phyloP scores from a whole-genome alignment of 2,113 vertebrate species.

The Sprattus sprattus region DNA sequence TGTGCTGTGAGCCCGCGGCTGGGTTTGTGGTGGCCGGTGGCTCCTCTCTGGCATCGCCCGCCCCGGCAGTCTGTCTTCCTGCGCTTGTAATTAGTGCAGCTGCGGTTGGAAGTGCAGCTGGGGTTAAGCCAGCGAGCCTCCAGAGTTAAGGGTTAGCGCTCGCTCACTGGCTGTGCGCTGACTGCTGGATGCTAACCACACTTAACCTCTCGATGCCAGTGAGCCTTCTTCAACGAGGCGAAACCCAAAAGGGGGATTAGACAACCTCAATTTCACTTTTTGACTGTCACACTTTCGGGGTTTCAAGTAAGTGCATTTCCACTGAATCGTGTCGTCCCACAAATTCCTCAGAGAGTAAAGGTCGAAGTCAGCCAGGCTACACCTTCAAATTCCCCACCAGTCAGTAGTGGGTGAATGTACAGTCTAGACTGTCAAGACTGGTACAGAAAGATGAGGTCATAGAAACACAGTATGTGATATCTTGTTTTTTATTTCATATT shows the following conservation, averaged over 20 bases:
- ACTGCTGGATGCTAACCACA: not conserved
- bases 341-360: not conserved
- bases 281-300: not conserved
- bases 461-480: not conserved
- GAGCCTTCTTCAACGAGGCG: not conserved
- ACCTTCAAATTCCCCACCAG: not conserved
- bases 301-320: not conserved
- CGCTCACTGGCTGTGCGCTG: not conserved
- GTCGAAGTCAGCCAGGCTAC: not conserved
- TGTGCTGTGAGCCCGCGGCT: not conserved
- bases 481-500: not conserved
- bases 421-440: not conserved
- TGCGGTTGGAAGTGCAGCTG: not conserved
- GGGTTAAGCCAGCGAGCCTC: not conserved
- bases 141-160: not conserved
- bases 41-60: not conserved
- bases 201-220: not conserved
- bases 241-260: not conserved
- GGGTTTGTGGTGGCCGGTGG: not conserved
- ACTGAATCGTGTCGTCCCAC: not conserved
- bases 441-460: not conserved
- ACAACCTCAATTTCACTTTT: not conserved
- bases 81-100: not conserved
- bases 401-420: not conserved
- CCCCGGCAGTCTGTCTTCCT: constrained; percentile 5